Percentiles rank a stretch among this genome's conserved stretches.
These are phyloP conservation scores for Gastracanthus pulcherrimus DNA, from an alignment of 2,888 invertebrate species.

Conservation along the genomic window DNA sequence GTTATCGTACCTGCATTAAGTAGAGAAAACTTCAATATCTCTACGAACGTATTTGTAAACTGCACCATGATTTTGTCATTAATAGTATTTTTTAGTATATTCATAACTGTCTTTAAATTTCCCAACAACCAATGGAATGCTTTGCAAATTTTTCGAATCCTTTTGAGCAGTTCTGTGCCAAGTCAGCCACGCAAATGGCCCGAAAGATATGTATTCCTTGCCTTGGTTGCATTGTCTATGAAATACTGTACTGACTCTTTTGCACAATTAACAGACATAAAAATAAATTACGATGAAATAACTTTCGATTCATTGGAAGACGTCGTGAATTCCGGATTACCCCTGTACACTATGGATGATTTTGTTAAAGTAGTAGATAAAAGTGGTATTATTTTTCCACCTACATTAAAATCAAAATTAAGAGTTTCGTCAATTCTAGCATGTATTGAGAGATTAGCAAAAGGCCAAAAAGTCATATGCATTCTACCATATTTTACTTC, in stretches of 20 bases:
- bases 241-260: not conserved
- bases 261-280: not conserved
- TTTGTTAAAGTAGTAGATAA: not conserved
- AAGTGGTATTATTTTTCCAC: not conserved
- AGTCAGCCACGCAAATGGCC: not conserved
- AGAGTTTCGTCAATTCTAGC: not conserved
- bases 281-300: not conserved
- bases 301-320: not conserved
- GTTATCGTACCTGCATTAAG: not conserved
- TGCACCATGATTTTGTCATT: not conserved
- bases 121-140: not conserved
- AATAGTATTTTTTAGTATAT: not conserved
- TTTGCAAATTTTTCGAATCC: not conserved
- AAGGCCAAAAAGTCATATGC: not conserved
- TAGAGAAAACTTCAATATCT: not conserved
- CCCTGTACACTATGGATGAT: not conserved
- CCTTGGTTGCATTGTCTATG: not conserved
- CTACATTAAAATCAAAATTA: not conserved
- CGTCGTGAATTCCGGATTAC: not conserved
- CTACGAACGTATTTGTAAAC: not conserved
- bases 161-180: not conserved
- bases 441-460: not conserved
- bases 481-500: not conserved
- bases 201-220: not conserved
- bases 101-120: not conserved